These are phyloP conservation scores for Podarcis siculus DNA, from an alignment of 2,797 vertebrate species.

Conservation along the genomic window DNA sequence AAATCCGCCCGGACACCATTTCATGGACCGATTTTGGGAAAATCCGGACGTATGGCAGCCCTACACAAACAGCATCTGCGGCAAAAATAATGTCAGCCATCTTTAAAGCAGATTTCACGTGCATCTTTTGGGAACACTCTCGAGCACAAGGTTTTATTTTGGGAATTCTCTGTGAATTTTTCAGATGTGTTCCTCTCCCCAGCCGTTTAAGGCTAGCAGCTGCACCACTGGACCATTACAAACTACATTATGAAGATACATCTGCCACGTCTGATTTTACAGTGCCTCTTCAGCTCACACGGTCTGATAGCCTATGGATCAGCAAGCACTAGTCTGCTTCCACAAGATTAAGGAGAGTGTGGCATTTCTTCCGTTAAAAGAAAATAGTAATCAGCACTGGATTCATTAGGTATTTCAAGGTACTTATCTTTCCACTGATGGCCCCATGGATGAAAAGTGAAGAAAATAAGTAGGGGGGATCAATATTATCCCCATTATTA, in stretches of 20 bases:
- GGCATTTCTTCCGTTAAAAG: neutral
- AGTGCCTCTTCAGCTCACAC: neutral
- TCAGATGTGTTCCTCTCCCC: neutral
- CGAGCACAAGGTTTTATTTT: no score
- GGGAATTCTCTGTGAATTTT: no score
- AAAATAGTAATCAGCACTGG: constrained; percentile 18
- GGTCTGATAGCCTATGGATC: neutral
- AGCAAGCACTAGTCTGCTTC: constrained; percentile 8
- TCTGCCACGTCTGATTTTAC: constrained; percentile 20
- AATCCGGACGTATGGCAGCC: no score
- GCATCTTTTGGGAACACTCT: no score
- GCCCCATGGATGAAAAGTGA: neutral
- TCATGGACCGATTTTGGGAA: no score
- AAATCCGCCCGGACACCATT: no score
- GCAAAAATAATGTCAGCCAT: no score
- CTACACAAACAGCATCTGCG: no score
- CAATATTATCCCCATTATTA: neutral
- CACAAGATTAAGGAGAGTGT: constrained; percentile 23
- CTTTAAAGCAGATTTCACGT: no score
- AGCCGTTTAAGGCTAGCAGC: no score
- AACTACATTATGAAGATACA: neutral
- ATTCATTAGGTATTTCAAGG: constrained; percentile 25
- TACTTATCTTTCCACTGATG: neutral
- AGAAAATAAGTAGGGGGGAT: constrained; percentile 8
- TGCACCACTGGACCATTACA: neutral